Base-by-base conservation (phyloP, 2,888 invertebrate genomes). In the Mesochorus sp. region DNA sequence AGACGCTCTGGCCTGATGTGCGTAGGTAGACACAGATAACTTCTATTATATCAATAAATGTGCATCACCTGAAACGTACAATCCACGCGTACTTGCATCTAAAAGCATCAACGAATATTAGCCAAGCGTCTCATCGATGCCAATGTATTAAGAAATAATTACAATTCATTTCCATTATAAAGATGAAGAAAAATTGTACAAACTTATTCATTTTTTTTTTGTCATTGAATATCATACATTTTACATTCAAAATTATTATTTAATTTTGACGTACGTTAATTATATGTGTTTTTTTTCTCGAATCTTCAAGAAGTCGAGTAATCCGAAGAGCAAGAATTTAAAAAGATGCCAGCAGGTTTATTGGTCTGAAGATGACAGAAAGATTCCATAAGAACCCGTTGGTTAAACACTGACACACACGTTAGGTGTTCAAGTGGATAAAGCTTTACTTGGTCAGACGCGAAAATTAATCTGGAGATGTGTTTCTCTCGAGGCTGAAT, bases 1-100 rank as follows among this genome's bases (percentile, higher is more conserved):
- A 79, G 76, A 64, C 73, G 80, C 42, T 79, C 61, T 53, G 21
- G 64, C 68, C 79, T 76, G 66, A 84, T 83, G 82, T 85, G 83
- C 83, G 81, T 86, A 64, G 78, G 74, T 37, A 68, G 73, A 19
- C 34, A 19, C 12, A 14, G 49, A 68, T 39, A 6, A 14, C 42
- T 42, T 2, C 6, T 19, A 1, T 26, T 37, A 12, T 51, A 70
- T 78, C 73, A 49, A 74, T 62, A 49, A 73, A 67, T 62, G 73
- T 55, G 42, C 61, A 39, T 10, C 44, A 44, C 12, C n/a, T 44
- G 12, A 31, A 61, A n/a, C 19, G 53, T 14, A 12, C 3, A 31
- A 26, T 12, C n/a, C 8, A 12, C 37, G 37, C n/a, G 12, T 42
- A 6, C 1, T 5, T 17, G 14, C 14, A 28, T 26, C 14, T 10